phyloP scores from a whole-genome alignment of 2,888 invertebrate genomes.

The Volucella bombylans region DNA sequence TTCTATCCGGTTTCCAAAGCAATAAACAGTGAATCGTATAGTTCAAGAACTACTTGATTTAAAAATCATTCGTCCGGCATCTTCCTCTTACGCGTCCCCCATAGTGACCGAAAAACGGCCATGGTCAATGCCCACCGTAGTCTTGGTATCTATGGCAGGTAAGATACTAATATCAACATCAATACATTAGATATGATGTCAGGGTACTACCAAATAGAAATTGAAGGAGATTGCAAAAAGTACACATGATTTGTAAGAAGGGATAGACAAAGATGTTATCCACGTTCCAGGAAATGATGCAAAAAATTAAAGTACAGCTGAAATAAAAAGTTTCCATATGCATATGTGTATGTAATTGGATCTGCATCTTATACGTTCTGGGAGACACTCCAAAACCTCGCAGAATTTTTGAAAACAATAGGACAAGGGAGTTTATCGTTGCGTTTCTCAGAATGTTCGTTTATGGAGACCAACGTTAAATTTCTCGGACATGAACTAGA shows the following conservation, averaged over 20 bases:
- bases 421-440: constrained; percentile 40
- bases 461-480: constrained; percentile 71
- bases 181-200: constrained; percentile 74
- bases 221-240: constrained; percentile 65
- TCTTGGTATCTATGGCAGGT: constrained; percentile 76
- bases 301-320: constrained; percentile 28
- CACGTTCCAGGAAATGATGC: constrained; percentile 52
- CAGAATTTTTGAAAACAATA: constrained; percentile 46
- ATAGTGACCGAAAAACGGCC: constrained; percentile 57
- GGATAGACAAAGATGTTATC: constrained; percentile 75
- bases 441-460: constrained; percentile 69
- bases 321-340: constrained; percentile 42
- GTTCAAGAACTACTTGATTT: constrained; percentile 38
- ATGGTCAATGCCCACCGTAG: constrained; percentile 65
- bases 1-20: too few species aligned
- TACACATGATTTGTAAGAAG: constrained; percentile 78
- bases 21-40: too few species aligned
- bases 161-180: constrained; percentile 75
- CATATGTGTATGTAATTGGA: constrained; percentile 61
- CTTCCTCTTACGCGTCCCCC: constrained; percentile 47
- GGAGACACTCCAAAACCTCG: constrained; percentile 49
- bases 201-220: too few species aligned
- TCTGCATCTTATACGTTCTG: constrained; percentile 52
- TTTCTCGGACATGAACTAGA: constrained; percentile 76
- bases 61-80: constrained; percentile 55